Conservation (phyloP, 2,113 vertebrate genomes). For the Canis aureus region DNA sequence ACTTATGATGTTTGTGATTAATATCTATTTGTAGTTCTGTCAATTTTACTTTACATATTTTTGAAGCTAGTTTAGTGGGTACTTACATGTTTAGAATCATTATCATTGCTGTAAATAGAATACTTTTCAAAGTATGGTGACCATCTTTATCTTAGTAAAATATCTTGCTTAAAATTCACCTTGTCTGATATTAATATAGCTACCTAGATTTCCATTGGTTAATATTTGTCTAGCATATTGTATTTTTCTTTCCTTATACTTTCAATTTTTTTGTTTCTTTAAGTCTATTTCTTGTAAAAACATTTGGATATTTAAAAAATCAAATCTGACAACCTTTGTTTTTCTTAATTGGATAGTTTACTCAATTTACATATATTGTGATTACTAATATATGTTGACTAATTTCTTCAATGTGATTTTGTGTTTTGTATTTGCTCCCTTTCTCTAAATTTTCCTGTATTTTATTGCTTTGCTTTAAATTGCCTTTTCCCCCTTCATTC, state of each 20-base stretch:
- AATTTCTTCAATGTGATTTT: slow-evolving; percentile 2
- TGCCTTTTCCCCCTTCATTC: not conserved
- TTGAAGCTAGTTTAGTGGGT: slow-evolving; percentile 7
- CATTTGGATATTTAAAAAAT: not conserved
- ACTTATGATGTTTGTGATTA: not conserved
- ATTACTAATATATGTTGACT: not conserved
- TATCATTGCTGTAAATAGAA: not conserved
- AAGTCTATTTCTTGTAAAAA: not conserved
- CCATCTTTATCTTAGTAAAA: slow-evolving; percentile 12
- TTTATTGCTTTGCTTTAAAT: not conserved
- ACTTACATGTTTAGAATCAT: slow-evolving; percentile 3
- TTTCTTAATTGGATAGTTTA: not conserved
- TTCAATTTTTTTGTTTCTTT: not conserved
- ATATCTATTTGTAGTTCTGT: not conserved
- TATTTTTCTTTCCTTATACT: not conserved
- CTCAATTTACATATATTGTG: not conserved
- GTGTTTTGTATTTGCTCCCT: not conserved
- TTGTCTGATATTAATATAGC: not conserved
- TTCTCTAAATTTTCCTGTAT: not conserved
- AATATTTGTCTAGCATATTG: not conserved
- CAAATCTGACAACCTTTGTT: not conserved
- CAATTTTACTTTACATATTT: slow-evolving; percentile 22
- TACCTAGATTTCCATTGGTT: not conserved
- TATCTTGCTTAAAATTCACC: not conserved
- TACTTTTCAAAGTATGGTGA: not conserved